Conservation (phyloP, 2,113 vertebrate species). For the Notiomystis cincta region DNA sequence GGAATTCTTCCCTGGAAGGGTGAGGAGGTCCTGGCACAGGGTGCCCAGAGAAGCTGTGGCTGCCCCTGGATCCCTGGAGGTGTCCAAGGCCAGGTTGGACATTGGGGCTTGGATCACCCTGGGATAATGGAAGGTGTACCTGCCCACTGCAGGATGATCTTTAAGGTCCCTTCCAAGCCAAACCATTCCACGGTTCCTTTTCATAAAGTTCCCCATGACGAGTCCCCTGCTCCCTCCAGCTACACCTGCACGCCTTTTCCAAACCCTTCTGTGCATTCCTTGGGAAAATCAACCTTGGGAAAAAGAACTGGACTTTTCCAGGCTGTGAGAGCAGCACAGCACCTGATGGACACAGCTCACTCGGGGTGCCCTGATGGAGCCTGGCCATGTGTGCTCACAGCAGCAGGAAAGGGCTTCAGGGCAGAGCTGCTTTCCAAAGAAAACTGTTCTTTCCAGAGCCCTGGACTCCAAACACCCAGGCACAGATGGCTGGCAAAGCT, state of each 20-base stretch:
- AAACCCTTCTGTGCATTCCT: not conserved
- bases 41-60: not conserved
- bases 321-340: not conserved
- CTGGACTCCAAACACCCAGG: not conserved
- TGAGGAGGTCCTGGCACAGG: rapidly evolving
- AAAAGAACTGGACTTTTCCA: not conserved
- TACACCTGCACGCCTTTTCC: rapidly evolving
- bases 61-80: not conserved
- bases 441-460: not conserved
- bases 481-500: not conserved
- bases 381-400: not conserved
- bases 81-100: rapidly evolving
- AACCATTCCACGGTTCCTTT: not conserved
- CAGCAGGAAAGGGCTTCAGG: not conserved
- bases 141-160: not conserved
- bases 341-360: not conserved
- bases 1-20: rapidly evolving
- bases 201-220: not conserved
- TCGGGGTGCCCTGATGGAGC: rapidly evolving
- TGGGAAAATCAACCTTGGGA: not conserved
- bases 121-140: rapidly evolving
- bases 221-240: not conserved
- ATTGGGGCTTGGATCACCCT: rapidly evolving
- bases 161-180: not conserved
- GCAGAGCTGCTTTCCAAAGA: not conserved